Percentiles rank a stretch among this genome's conserved stretches.
phyloP scores from a whole-genome alignment of 2,113 vertebrate species.

The Phalacrocorax aristotelis region DNA sequence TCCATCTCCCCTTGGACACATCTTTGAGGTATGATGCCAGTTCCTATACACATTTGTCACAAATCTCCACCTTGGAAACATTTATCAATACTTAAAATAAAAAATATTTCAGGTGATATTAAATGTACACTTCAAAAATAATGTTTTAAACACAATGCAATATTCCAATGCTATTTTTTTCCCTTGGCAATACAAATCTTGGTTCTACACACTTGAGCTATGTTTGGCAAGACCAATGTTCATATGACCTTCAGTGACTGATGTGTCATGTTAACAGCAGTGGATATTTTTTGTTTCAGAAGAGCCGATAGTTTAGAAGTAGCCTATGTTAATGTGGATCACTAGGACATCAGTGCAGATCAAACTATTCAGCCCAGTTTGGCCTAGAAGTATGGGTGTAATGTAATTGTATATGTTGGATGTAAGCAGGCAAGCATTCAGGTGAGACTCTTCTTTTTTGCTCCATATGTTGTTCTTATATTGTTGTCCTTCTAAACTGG shows the following conservation, averaged over 20 bases:
- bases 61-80: not conserved
- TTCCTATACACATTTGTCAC: not conserved
- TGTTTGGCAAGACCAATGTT: not conserved
- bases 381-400: not conserved
- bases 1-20: not conserved
- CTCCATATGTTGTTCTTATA: not conserved
- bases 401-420: not conserved
- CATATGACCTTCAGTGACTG: not conserved
- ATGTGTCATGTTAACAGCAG: not conserved
- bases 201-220: not conserved
- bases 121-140: not conserved
- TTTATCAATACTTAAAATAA: not conserved
- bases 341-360: not conserved
- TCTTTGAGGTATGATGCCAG: not conserved
- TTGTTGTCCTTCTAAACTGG: not conserved
- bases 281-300: not conserved
- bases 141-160: not conserved
- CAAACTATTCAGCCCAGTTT: not conserved
- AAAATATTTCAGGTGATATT: not conserved
- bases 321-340: not conserved
- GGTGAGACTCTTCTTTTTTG: not conserved
- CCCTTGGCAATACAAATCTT: not conserved
- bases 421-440: not conserved
- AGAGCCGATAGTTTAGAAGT: not conserved
- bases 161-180: not conserved